Evolutionary conservation across 2,888 invertebrate genomes (phyloP).

Genomic region (Heteromurus nitidus): DNA sequence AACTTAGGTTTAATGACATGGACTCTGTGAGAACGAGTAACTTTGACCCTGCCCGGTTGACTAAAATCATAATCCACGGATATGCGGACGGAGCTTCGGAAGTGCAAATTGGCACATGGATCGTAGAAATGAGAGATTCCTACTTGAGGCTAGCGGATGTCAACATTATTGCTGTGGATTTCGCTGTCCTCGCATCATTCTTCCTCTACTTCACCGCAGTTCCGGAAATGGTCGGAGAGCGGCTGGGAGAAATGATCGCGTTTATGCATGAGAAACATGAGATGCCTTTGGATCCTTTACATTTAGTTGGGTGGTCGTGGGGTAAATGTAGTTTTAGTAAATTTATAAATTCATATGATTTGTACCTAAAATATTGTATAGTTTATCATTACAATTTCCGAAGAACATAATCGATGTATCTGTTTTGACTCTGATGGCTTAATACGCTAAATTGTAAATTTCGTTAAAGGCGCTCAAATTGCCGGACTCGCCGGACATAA

Average conservation of each 20-base stretch:
- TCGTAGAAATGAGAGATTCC: conserved; percentile 68
- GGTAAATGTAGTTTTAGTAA: conserved; percentile 33
- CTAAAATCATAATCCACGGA: conserved; percentile 71
- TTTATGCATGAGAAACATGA: conserved; percentile 61
- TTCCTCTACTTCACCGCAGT: conserved; percentile 64
- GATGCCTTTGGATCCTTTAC: conserved; percentile 64
- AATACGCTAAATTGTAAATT: too few relatives aligned
- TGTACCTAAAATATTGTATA: neutral
- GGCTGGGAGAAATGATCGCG: conserved; percentile 67
- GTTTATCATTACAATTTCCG: too few relatives aligned
- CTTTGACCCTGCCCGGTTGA: conserved; percentile 60
- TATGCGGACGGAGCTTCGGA: conserved; percentile 70
- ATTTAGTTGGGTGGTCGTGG: conserved; percentile 69
- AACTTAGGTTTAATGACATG: conserved; percentile 63
- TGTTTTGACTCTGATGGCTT: too few relatives aligned
- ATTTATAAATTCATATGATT: neutral
- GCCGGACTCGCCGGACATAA: conserved; percentile 68
- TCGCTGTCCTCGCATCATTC: conserved; percentile 62
- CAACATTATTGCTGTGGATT: conserved; percentile 71
- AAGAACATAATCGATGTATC: too few relatives aligned
- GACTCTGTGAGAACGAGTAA: conserved; percentile 63
- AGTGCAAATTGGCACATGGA: conserved; percentile 70
- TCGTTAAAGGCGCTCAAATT: conserved; percentile 62
- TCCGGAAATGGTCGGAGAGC: conserved; percentile 56
- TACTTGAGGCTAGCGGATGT: conserved; percentile 69